Base-by-base conservation (phyloP, 2,888 invertebrate species). In the Platycnemis pennipes region DNA sequence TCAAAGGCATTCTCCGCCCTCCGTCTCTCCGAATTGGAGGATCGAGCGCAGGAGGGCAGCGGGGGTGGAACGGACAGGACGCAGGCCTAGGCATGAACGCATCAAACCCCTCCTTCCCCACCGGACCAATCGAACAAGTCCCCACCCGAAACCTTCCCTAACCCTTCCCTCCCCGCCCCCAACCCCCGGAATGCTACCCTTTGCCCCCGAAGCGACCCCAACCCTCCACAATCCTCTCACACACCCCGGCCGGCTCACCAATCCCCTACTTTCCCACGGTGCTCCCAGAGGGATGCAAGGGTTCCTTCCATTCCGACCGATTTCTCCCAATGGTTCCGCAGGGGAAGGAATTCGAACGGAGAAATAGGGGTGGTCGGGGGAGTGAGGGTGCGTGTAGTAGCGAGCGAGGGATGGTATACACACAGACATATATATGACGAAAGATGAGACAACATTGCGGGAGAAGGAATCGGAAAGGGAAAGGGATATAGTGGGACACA, bases 251-350 rank as follows among this genome's bases (percentile, higher is more conserved):
- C 42, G 16, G 37, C 31, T 77, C 77, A 37, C 77, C 77, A 37
- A 77, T 77, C 77, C 77, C 26, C 77, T 37, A 37, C 77, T 77
- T 45, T 44, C 87, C 44, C 87, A 46, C 87, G 46, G 45, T n/a
- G 45, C n/a, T 87, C 87, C 87, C 87, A 4, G 26, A 44, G 42
- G 26, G 63, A 69, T n/a, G 45, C 63, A 56, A 56, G 91, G 31
- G 91, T 56, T 91, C 46, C 53, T n/a, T 91, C 63, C 63, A n/a
- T 91, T 91, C 63, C 91, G 1, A 91, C 69, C 63, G 91, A 91
- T 91, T 91, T 91, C 91, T 44, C 63, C 91, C 45, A 63, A 89
- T 56, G 56, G 89, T 53, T 49, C 42, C 87, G 45, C 19, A 31
- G 56, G 26, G 88, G 49, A 89, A 22, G 46, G 56, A 63, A 56